Evolutionary conservation across 2,113 vertebrate genomes (phyloP), one percentile per base, ranked within the genome.

Genomic region (Lophura nycthemera): DNA sequence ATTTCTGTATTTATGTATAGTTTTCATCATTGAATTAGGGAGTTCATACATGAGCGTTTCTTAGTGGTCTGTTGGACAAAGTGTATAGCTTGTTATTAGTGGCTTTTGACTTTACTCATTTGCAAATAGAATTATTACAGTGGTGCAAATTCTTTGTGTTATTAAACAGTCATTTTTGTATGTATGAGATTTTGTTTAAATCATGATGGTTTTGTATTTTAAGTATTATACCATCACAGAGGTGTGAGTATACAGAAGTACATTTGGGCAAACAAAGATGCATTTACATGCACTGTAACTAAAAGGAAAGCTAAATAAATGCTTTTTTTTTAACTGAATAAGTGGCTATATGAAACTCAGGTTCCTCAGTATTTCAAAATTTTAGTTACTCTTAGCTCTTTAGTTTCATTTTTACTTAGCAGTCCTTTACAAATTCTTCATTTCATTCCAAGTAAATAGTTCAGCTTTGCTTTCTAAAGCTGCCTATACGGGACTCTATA

Each of bases 1-100:
- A 97, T 98, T 97, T 97, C 97, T 98, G 93, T 94, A 97, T 97
- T 97, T 97, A 97, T 98, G 96, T 96, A 57, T 97, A 96, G 99
- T 99, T 99, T 99, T 98, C 98, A 99, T 99, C 99, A 99, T 99
- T 98, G 98, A 98, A 98, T 98, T 98, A 98, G 96, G 97, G 98
- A 97, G 98, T 98, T 98, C 98, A 97, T 98, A 98, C 98, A 96
- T 97, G 77, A 96, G 97, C 98, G 97, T 98, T 98, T 98, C 95
- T 98, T 97, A 95, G 93, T 98, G 98, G 97, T 98, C 97, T 98
- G 97, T 98, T 98, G 99, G 98, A 98, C 98, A 98, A 97, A 98
- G 98, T 97, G 97, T 96, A 97, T 98, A 98, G 97, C 98, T 97
- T 98, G 97, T 98, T 99, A 99, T 99, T 99, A 99, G 98, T 98